A percentile compares a stretch with the other conserved stretches of the same genome.
Evolutionary conservation across 2,888 invertebrate species (phyloP).

Genomic region (Nemotelus pantherinus): DNA sequence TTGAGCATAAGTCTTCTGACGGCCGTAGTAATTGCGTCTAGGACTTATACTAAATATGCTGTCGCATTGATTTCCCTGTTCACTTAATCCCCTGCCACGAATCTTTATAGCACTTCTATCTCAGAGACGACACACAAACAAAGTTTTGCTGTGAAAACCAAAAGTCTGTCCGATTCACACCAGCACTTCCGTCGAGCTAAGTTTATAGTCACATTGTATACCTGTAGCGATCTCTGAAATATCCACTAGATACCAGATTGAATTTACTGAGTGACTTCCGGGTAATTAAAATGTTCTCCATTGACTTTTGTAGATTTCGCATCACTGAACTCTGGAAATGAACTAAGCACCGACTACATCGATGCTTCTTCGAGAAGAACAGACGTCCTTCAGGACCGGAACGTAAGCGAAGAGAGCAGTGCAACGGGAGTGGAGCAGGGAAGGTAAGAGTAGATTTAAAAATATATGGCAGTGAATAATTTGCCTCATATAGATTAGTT

Average conservation of each 20-base stretch:
- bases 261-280: constrained; percentile 34
- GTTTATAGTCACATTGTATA: not conserved
- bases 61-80: not conserved
- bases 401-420: constrained; percentile 9
- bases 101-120: not conserved
- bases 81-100: not conserved
- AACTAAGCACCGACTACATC: constrained; percentile 31
- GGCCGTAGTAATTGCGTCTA: constrained; percentile 9
- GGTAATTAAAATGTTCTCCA: constrained; percentile 44
- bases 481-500: not conserved
- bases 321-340: constrained; percentile 43
- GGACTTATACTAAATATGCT: not conserved
- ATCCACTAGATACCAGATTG: not conserved
- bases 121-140: not conserved
- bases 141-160: not conserved
- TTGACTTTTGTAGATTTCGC: constrained; percentile 45
- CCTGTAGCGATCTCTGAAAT: not conserved
- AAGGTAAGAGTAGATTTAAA: constrained; percentile 29
- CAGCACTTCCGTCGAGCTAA: not conserved
- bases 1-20: not conserved
- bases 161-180: not conserved
- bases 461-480: not conserved
- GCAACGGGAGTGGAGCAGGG: not conserved
- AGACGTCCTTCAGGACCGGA: constrained; percentile 19
- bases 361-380: constrained; percentile 30